These are phyloP conservation scores for Apostichopus californicus DNA, from an alignment of 35 echinoderm and acorn worm genomes.

Conservation along the genomic window DNA sequence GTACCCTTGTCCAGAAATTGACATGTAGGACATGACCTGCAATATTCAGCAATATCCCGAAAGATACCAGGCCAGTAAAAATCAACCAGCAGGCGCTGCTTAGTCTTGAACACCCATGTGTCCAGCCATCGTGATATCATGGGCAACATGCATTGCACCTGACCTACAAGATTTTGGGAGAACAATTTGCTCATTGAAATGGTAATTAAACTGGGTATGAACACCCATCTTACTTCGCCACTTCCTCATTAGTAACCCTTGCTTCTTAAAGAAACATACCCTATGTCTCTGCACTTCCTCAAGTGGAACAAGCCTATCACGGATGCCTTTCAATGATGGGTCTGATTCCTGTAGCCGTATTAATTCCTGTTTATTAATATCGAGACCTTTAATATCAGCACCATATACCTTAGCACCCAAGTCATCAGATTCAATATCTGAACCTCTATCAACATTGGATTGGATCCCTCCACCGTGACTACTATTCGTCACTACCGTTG, in stretches of 20 bases:
- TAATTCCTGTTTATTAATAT: too few relatives aligned
- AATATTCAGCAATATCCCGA: constrained; percentile 39
- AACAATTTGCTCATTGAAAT: constrained; percentile 7
- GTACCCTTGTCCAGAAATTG: constrained; percentile 31
- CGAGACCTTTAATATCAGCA: too few relatives aligned
- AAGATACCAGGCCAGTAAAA: constrained; percentile 61
- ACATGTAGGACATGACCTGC: constrained; percentile 32
- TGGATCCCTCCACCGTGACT: too few relatives aligned
- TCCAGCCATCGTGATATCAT: constrained; percentile 57
- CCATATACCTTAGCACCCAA: too few relatives aligned
- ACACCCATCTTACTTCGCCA: background rate
- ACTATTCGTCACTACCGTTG: too few relatives aligned
- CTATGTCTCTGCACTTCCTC: constrained; percentile 2
- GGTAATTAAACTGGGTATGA: background rate
- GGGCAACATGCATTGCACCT: constrained; percentile 33
- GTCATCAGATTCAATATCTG: too few relatives aligned
- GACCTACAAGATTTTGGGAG: constrained; percentile 19
- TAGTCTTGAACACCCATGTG: constrained; percentile 56
- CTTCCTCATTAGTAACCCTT: background rate
- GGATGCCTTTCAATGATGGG: background rate
- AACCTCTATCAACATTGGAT: too few relatives aligned
- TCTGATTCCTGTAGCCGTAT: too few relatives aligned
- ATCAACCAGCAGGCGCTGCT: constrained; percentile 8
- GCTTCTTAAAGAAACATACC: background rate
- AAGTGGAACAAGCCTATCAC: background rate